Evolutionary conservation across 2,888 invertebrate species (phyloP).

Genomic region (Halictus ligatus): DNA sequence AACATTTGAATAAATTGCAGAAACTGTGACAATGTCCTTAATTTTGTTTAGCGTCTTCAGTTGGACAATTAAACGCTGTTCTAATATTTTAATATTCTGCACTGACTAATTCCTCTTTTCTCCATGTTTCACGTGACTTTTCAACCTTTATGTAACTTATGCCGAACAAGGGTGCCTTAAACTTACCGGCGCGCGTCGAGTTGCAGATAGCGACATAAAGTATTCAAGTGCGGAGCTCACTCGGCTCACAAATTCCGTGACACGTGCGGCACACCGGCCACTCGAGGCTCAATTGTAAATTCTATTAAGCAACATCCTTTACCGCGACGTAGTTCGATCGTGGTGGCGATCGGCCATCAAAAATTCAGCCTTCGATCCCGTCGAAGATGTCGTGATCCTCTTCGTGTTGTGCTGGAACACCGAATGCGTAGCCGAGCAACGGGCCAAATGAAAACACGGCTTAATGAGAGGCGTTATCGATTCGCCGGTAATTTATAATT

Average conservation of each 20-base stretch:
- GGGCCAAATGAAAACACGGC: neutral
- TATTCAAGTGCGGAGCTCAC: neutral
- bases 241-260: neutral
- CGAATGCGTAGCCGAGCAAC: neutral
- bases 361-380: slow-evolving; percentile 3
- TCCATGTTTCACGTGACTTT: too few relatives aligned
- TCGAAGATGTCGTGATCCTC: neutral
- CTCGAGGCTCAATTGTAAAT: slow-evolving; percentile 18
- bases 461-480: slow-evolving; percentile 18
- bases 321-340: neutral
- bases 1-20: too few relatives aligned
- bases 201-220: neutral
- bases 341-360: neutral
- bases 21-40: too few relatives aligned
- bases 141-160: too few relatives aligned
- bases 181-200: neutral
- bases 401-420: neutral
- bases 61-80: too few relatives aligned
- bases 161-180: neutral
- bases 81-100: too few relatives aligned
- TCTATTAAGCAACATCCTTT: slow-evolving; percentile 18
- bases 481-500: slow-evolving; percentile 17
- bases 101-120: too few relatives aligned
- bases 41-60: too few relatives aligned
- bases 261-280: neutral